phyloP scores from a whole-genome alignment of 2,113 vertebrate species.

The Sporophila hypoxantha region DNA sequence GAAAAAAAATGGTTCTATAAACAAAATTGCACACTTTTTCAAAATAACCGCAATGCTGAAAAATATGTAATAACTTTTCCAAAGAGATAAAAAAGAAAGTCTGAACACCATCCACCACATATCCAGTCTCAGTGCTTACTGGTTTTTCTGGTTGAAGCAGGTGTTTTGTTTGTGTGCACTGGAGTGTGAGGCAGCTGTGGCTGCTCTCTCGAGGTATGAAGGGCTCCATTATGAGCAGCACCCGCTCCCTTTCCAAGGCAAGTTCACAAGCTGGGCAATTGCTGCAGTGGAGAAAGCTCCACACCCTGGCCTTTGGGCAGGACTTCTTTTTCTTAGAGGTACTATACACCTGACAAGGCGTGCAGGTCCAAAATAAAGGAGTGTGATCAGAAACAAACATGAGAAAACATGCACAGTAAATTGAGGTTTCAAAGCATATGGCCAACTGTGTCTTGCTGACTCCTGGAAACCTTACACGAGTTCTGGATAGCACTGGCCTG shows the following conservation, averaged over 20 bases:
- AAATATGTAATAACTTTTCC: not conserved
- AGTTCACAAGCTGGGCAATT: not conserved
- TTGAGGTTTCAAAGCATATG: not conserved
- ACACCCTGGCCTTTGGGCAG: not conserved
- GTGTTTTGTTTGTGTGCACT: constrained; percentile 47
- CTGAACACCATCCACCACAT: not conserved
- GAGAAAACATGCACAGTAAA: not conserved
- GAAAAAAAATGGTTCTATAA: not conserved
- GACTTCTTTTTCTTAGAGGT: not conserved
- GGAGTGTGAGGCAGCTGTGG: constrained; percentile 47
- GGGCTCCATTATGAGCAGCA: not conserved
- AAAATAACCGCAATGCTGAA: not conserved
- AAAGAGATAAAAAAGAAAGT: not conserved
- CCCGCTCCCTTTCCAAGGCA: not conserved
- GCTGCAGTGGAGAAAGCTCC: not conserved
- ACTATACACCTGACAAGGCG: not conserved
- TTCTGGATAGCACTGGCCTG: not conserved
- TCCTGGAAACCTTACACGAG: not conserved
- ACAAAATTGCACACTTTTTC: not conserved
- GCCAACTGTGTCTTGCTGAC: not conserved
- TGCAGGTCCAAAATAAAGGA: not conserved
- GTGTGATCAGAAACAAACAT: not conserved
- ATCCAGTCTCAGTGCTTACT: not conserved
- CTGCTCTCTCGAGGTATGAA: constrained; percentile 25
- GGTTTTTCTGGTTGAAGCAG: constrained; percentile 8